phyloP scores from a whole-genome alignment of 1,140 invertebrate species.

The Andricus grossulariae region DNA sequence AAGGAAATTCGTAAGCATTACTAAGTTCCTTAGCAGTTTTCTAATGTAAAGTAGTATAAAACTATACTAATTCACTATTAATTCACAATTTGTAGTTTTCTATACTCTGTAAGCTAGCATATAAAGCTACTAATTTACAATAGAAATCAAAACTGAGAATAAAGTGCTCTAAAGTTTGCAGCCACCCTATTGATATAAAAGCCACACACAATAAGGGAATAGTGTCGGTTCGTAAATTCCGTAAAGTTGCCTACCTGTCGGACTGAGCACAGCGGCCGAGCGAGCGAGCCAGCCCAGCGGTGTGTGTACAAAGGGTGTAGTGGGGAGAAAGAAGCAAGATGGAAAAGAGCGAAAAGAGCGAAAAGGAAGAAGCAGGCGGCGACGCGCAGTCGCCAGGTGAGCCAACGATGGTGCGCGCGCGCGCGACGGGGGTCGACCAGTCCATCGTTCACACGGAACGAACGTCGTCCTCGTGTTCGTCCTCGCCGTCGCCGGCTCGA shows the following conservation, averaged over 20 bases:
- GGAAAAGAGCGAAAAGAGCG: conserved; percentile 38
- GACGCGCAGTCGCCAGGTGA: conserved; percentile 74
- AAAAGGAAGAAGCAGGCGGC: conserved; percentile 46
- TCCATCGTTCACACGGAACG: conserved; percentile 46
- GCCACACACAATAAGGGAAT: not conserved
- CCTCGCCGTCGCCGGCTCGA: conserved; percentile 19
- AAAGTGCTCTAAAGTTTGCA: no score
- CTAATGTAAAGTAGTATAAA: no score
- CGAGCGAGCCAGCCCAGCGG: no score
- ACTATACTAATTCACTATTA: no score
- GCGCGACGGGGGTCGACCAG: conserved; percentile 42
- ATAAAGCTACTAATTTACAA: no score
- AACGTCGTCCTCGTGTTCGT: conserved; percentile 41
- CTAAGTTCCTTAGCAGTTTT: no score
- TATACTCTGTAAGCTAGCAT: no score
- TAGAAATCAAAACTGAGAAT: no score
- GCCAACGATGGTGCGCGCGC: conserved; percentile 58
- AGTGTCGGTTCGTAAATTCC: not conserved
- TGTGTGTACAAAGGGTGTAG: conserved; percentile 30
- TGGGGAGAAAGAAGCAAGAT: conserved; percentile 35
- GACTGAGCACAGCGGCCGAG: no score
- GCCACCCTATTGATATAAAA: no score
- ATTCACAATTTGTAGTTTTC: no score
- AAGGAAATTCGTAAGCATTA: no score
- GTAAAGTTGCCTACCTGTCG: conserved; percentile 16